A percentile compares a stretch with the other conserved stretches of the same genome.
Conservation (phyloP, 2,113 vertebrate genomes). For the Plotosus lineatus region DNA sequence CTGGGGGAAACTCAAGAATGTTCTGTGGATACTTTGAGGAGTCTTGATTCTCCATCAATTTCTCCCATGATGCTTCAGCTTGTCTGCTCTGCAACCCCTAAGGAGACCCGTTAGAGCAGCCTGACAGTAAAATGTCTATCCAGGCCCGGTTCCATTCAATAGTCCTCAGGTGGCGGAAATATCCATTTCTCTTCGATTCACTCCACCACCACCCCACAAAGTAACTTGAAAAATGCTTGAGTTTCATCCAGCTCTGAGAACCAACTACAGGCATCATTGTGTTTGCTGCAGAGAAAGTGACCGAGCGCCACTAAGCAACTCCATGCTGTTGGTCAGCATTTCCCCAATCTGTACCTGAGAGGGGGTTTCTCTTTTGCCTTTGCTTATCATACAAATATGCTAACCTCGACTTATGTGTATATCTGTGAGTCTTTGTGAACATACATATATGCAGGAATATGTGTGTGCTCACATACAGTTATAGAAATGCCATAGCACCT, state of each 20-base stretch:
- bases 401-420: conserved; percentile 63
- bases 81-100: not conserved
- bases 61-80: conserved; percentile 29
- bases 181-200: conserved; percentile 12
- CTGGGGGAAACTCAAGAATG: conserved; percentile 14
- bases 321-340: conserved; percentile 63
- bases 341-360: conserved; percentile 54
- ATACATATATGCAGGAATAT: conserved; percentile 69
- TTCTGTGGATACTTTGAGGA: conserved; percentile 26
- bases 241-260: conserved; percentile 59
- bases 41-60: not conserved
- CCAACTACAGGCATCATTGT: conserved; percentile 56
- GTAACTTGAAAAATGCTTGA: conserved; percentile 54
- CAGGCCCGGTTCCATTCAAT: conserved; percentile 31
- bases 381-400: conserved; percentile 67
- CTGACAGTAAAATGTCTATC: conserved; percentile 21
- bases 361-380: conserved; percentile 64
- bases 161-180: conserved; percentile 33
- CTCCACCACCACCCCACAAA: not conserved
- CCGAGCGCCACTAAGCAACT: conserved; percentile 50
- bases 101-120: not conserved
- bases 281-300: conserved; percentile 60
- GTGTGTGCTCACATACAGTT: conserved; percentile 66
- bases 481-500: conserved; percentile 60
- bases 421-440: conserved; percentile 62